Evolutionary conservation across 2,113 vertebrate species (phyloP), one percentile per base, ranked within the genome.

Genomic region (Calidris pygmaea): DNA sequence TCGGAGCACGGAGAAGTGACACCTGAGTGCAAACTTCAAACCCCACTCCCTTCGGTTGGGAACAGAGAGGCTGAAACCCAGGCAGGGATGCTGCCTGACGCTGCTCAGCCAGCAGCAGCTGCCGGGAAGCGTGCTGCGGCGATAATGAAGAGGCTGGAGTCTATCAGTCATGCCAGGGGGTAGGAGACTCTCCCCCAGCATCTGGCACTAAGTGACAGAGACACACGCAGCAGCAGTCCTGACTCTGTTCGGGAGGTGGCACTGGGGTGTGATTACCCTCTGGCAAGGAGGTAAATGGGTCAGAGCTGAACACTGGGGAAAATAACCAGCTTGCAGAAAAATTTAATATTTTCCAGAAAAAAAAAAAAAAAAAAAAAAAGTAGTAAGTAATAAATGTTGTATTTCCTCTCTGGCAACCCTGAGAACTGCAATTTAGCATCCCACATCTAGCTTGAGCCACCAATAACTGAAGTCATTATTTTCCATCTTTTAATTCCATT

Each of bases 241-340:
- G 70, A 68, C 73, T 92, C 56, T 62, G 48, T 88, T 94, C 76
- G 71, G 92, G 67, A 94, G 85, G 88, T 93, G 88, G 85, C 90
- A 92, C 90, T 60, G 79, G 66, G 76, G 80, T 89, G 84, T 79
- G 91, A 95, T 95, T 96, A 91, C 81, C 85, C 71, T 93, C 90
- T 74, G 86, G 90, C 90, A 96, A 93, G 60, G 68, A 95, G 76
- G 96, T 90, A 97, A 97, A 93, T 85, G 81, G 94, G 96, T 96
- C 87, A 96, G 70, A 91, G 84, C 81, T 70, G 81, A 96, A 70
- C 77, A 45, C 11, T 58, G 56, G 85, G 73, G 77, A 91, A 87
- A 96, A 96, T 65, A 96, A 73, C 53, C 58, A 90, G 68, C 80
- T 94, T 85, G 52, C 68, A 91, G 37, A 76, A 84, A 37, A 95